Evolutionary conservation across 2,797 vertebrate genomes (phyloP), one percentile per base, ranked within the genome.

Genomic region (Alfaro cultratus): DNA sequence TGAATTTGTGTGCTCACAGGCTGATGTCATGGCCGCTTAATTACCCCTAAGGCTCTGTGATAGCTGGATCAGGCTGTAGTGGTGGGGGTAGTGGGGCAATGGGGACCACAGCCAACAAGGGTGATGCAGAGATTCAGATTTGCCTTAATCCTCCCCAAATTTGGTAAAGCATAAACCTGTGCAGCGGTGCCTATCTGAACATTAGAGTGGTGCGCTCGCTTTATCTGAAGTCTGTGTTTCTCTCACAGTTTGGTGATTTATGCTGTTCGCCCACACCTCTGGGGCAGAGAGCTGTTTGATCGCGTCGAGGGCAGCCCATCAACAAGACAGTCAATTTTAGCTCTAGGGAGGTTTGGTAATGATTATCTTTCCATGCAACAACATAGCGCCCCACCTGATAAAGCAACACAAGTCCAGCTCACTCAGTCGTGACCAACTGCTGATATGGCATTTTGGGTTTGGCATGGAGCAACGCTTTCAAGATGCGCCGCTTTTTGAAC

Each of bases 311-410:
- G 89, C 89, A 88, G 87, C 87, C 81, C 88, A 90, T 95, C 92
- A 93, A 94, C 94, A 94, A 93, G 92, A 91, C 86, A 82, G 86
- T 53, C 53, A 57, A 29, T 92, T 94, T 93, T 91, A 88, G 92
- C 93, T 94, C 85, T 76, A 83, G 90, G 94, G 93, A 85, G 81
- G 80, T 82, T 88, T 91, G 75, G 29, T 79, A 94, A 94, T 83
- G 94, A 95, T 95, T 93, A 86, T 83, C 78, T 83, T 92, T 83
- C 80, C 83, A 84, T 90, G 91, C 77, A 80, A 92, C 94, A 94
- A 86, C 86, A 91, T 43, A 84, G 84, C 83, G 86, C 74, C 89
- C 89, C 80, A 92, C 86, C 85, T 86, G 80, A 91, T 78, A 81
- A 82, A 90, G 84, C 85, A 76, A 77, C 87, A 80, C 80, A 77